Evolutionary conservation across 2,113 vertebrate species (phyloP).

Genomic region (Ancistrus triradiatus): DNA sequence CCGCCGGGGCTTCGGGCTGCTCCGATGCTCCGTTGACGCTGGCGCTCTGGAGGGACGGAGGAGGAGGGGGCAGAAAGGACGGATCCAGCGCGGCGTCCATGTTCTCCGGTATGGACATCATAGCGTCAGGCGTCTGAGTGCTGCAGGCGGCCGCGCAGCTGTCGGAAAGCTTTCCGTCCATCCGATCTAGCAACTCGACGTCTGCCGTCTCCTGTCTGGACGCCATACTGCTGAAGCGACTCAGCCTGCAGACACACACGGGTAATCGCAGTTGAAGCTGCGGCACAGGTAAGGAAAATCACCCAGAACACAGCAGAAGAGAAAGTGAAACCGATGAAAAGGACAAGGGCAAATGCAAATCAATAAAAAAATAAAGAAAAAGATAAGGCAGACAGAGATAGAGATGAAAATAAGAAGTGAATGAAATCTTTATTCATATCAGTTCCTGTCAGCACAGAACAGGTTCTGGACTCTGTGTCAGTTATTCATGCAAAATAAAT

Average conservation of each 20-base stretch:
- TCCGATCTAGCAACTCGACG: conserved; percentile 81
- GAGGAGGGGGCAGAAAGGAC: conserved; percentile 90
- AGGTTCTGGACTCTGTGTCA: too few relatives aligned
- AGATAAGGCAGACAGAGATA: too few relatives aligned
- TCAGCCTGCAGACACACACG: conserved; percentile 81
- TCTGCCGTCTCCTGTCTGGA: conserved; percentile 88
- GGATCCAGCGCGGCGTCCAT: conserved; percentile 90
- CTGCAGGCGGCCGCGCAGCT: conserved; percentile 51
- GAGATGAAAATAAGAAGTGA: too few relatives aligned
- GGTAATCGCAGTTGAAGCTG: too few relatives aligned
- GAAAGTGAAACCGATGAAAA: too few relatives aligned
- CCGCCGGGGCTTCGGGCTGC: conserved; percentile 60
- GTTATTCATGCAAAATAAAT: too few relatives aligned
- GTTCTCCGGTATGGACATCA: conserved; percentile 90
- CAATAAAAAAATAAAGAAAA: too few relatives aligned
- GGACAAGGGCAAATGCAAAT: too few relatives aligned
- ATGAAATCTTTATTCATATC: too few relatives aligned
- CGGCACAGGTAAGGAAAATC: too few relatives aligned
- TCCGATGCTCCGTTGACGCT: conserved; percentile 65
- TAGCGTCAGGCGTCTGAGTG: conserved; percentile 52
- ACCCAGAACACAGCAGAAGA: too few relatives aligned
- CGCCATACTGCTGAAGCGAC: conserved; percentile 89
- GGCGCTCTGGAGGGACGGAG: conserved; percentile 89
- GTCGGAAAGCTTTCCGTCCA: conserved; percentile 77
- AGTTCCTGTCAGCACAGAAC: too few relatives aligned